Base-by-base conservation (phyloP, 2,797 vertebrate species). In the Pseudochirops cupreus region DNA sequence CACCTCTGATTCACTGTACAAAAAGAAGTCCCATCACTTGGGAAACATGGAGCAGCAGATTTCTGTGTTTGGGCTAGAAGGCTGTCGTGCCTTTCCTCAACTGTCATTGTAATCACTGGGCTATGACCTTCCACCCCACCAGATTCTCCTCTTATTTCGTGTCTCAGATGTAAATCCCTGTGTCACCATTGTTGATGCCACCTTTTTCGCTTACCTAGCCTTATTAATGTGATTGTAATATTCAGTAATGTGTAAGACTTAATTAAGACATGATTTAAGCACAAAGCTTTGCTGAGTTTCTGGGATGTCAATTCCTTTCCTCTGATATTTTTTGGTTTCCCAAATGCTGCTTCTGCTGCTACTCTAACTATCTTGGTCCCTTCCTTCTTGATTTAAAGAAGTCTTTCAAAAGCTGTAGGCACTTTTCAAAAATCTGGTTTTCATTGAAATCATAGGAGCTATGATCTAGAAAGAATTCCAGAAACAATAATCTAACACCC, bases 121-220 rank as follows among this genome's bases (percentile, higher is more conserved):
- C 29, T 92, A 2, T 24, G 53, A 92, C 91, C 91, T 57, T 97
- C 92, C 96, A 93, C 93, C 7, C 62, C 55, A 95, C 62, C 46
- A 87, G 29, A 33, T 57, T 93, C 92, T 97, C 97, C 95, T 56
- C 56, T 89, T 91, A 67, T 94, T 96, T 94, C 21, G 92, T 67
- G 33, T 92, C 96, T 94, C 94, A 53, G 18, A 56, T 92, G 91
- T 94, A 97, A 98, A 97, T 57, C 93, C 95, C 89, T 96, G 94
- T 95, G 94, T 98, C 97, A 97, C 98, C 95, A 95, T 97, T 96
- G 93, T 95, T 96, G 97, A 95, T 67, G 95, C 54, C 90, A 95
- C 89, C 93, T 96, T 98, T 59, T 98, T 96, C 97, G 97, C 95
- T 98, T 97, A 98, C 94, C 91, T 96, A 97, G 97, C 59, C 91